Conservation (phyloP, 1,140 invertebrate species). For the Drosophila gunungcola region DNA sequence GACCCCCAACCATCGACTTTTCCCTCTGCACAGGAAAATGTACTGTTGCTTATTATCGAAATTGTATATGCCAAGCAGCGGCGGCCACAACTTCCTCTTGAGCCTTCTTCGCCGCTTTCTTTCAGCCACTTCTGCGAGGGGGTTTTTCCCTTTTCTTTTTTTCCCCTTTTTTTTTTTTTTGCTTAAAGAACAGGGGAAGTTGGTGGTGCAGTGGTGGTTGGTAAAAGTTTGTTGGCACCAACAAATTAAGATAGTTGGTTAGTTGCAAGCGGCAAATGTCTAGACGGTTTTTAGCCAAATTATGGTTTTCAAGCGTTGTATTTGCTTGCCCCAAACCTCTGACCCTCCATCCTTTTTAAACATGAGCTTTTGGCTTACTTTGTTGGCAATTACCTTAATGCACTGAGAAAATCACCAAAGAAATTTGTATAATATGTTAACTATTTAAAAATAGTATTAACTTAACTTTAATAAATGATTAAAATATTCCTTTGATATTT, state of each 20-base stretch:
- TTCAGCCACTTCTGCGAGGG: slow-evolving; percentile 10
- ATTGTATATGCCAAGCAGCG: slow-evolving; percentile 77
- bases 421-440: too few species aligned
- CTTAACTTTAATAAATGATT: too few species aligned
- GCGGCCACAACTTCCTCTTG: slow-evolving; percentile 65
- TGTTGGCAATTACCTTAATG: slow-evolving; percentile 21
- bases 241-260: slow-evolving; percentile 81
- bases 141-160: background rate
- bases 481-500: too few species aligned
- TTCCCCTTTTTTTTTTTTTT: background rate
- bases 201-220: slow-evolving; percentile 9
- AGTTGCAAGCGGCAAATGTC: slow-evolving; percentile 62
- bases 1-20: background rate
- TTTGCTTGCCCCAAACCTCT: slow-evolving; percentile 10
- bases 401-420: slow-evolving; percentile 1
- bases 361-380: slow-evolving; percentile 45
- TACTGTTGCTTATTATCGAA: slow-evolving; percentile 80
- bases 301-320: slow-evolving; percentile 74
- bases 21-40: slow-evolving; percentile 26
- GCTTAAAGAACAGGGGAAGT: background rate
- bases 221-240: slow-evolving; percentile 76
- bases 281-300: slow-evolving; percentile 82
- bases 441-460: too few species aligned
- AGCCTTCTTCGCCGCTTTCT: slow-evolving; percentile 28
- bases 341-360: slow-evolving; percentile 12